Evolutionary conservation across 2,888 invertebrate species (phyloP).

Genomic region (Deroplatys truncata): DNA sequence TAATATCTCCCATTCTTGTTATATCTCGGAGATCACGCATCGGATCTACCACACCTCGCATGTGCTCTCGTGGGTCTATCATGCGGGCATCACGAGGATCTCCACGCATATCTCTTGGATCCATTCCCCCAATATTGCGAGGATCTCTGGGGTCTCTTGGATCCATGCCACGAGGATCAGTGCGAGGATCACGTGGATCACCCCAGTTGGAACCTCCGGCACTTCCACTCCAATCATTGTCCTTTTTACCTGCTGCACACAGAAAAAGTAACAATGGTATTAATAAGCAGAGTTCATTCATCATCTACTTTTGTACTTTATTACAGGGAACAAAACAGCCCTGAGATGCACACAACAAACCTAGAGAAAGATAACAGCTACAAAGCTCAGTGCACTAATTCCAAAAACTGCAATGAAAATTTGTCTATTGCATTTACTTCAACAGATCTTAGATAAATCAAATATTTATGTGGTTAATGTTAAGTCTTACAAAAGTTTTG

Average conservation of each 20-base stretch:
- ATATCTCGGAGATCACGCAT: conserved; percentile 32
- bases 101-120: conserved; percentile 56
- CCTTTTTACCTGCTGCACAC: conserved; percentile 45
- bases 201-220: conserved; percentile 46
- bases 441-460: too few relatives aligned
- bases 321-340: too few relatives aligned
- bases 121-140: conserved; percentile 40
- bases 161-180: conserved; percentile 52
- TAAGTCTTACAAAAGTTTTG: too few relatives aligned
- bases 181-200: conserved; percentile 37
- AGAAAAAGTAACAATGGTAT: not conserved
- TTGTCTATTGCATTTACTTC: too few relatives aligned
- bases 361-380: too few relatives aligned
- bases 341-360: too few relatives aligned
- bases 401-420: too few relatives aligned
- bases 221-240: conserved; percentile 59
- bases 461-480: too few relatives aligned
- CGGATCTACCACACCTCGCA: conserved; percentile 46
- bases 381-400: too few relatives aligned
- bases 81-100: conserved; percentile 40
- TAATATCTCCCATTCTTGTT: conserved; percentile 49
- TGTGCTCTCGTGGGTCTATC: conserved; percentile 45
- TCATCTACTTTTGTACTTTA: too few relatives aligned
- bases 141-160: conserved; percentile 51
- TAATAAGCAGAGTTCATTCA: not conserved